phyloP scores from a whole-genome alignment of 2,888 invertebrate species.

The Fissipunctia ypsillon region DNA sequence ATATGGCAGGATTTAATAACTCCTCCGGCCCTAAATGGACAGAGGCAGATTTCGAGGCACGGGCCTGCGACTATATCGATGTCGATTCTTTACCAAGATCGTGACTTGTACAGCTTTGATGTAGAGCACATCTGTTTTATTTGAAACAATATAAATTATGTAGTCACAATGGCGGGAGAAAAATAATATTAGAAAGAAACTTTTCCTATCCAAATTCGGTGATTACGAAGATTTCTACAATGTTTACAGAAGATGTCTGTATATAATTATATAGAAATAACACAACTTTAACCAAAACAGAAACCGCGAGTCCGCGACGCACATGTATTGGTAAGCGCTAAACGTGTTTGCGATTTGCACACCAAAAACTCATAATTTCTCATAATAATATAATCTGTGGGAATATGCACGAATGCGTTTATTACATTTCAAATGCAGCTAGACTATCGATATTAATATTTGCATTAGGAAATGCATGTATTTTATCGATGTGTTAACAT shows the following conservation, averaged over 20 bases:
- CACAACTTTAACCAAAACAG: slow-evolving; percentile 30
- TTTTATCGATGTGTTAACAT: slow-evolving; percentile 62
- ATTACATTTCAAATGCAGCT: slow-evolving; percentile 42
- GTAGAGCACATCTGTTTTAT: slow-evolving; percentile 50
- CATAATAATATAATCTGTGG: slow-evolving; percentile 43
- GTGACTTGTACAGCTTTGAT: slow-evolving; percentile 63
- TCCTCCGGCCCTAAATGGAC: slow-evolving; percentile 80
- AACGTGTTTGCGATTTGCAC: slow-evolving; percentile 50
- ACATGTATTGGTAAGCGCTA: slow-evolving; percentile 23
- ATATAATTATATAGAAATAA: slow-evolving; percentile 29
- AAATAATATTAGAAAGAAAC: not conserved
- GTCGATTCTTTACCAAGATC: slow-evolving; percentile 71
- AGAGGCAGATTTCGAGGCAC: slow-evolving; percentile 73
- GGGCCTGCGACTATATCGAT: slow-evolving; percentile 66
- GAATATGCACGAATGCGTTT: slow-evolving; percentile 46
- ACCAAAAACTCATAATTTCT: slow-evolving; percentile 48
- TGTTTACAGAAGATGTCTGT: slow-evolving; percentile 29
- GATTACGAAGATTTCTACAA: slow-evolving; percentile 18
- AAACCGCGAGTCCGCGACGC: slow-evolving; percentile 23
- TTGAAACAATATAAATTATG: slow-evolving; percentile 23
- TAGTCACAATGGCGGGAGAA: slow-evolving; percentile 5
- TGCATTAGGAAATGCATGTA: slow-evolving; percentile 37
- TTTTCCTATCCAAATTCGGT: slow-evolving; percentile 10
- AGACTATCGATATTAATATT: slow-evolving; percentile 48
- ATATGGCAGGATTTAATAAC: slow-evolving; percentile 88